Conservation (phyloP, 2,797 vertebrate genomes). For the Clarias pachynema region DNA sequence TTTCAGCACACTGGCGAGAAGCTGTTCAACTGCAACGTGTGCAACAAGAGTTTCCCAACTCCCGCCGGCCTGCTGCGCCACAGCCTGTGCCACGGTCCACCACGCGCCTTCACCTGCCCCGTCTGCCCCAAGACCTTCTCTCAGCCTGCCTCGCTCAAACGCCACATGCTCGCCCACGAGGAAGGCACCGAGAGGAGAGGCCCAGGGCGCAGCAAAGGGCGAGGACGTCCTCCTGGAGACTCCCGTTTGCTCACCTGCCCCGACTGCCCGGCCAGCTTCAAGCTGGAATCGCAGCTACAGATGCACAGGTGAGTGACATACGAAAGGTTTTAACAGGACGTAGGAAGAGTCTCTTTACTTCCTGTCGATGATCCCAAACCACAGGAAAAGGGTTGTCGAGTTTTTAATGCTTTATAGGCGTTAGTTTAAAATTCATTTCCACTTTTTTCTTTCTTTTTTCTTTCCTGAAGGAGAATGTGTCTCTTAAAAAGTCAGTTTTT, state of each 20-base stretch:
- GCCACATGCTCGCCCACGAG: slow-evolving; percentile 80
- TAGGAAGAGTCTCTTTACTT: neutral
- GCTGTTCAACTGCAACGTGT: slow-evolving; percentile 85
- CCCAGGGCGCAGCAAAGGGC: slow-evolving; percentile 63
- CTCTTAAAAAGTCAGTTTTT: slow-evolving; percentile 14
- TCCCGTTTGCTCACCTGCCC: slow-evolving; percentile 76
- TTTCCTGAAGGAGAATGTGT: slow-evolving; percentile 3
- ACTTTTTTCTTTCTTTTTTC: neutral
- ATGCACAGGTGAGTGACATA: slow-evolving; percentile 73
- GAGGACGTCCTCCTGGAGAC: slow-evolving; percentile 14
- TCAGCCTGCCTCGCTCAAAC: slow-evolving; percentile 81
- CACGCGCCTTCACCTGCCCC: slow-evolving; percentile 81
- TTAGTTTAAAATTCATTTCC: neutral
- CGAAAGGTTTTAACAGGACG: slow-evolving; percentile 7
- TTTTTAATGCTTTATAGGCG: neutral
- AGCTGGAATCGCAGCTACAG: slow-evolving; percentile 79
- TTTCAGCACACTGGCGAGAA: slow-evolving; percentile 90
- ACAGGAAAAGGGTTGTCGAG: neutral
- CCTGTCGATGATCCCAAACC: neutral
- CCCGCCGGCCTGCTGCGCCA: slow-evolving; percentile 89
- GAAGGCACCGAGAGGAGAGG: slow-evolving; percentile 14
- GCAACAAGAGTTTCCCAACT: slow-evolving; percentile 86
- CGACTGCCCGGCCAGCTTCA: slow-evolving; percentile 86
- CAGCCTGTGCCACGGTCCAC: slow-evolving; percentile 85
- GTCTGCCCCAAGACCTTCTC: slow-evolving; percentile 82